A percentile compares a stretch with the other conserved stretches of the same genome.
These are phyloP conservation scores for Plectropomus leopardus DNA, from an alignment of 2,113 vertebrate species.

Conservation along the genomic window DNA sequence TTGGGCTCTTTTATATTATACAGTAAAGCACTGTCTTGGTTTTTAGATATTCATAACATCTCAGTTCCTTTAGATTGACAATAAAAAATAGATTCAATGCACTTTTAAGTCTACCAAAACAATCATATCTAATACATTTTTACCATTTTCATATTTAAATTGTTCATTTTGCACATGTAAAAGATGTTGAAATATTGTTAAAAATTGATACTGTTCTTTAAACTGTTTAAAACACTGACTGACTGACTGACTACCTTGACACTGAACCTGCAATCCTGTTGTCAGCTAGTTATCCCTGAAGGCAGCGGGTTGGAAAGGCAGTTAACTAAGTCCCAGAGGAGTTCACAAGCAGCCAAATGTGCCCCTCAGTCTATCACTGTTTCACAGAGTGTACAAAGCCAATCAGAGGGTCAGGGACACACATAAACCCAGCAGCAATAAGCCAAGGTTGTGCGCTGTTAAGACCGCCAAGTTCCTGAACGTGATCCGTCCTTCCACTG, in stretches of 20 bases:
- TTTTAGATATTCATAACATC: neutral
- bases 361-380: conserved; percentile 27
- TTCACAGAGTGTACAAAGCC: neutral
- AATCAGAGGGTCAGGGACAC: conserved; percentile 39
- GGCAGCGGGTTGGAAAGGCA: conserved; percentile 5
- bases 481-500: conserved; percentile 88
- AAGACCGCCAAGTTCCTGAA: conserved; percentile 77
- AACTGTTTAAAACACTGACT: neutral
- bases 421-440: conserved; percentile 49
- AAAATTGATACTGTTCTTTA: no score
- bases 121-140: neutral
- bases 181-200: no score
- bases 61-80: neutral
- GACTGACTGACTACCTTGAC: neutral
- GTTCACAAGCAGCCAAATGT: neutral
- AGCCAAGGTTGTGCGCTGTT: conserved; percentile 38
- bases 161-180: neutral
- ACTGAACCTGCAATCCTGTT: conserved; percentile 8
- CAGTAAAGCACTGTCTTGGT: neutral
- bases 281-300: conserved; percentile 10
- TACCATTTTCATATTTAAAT: neutral
- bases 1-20: neutral
- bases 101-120: neutral
- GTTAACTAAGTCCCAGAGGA: conserved; percentile 21
- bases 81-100: neutral